phyloP scores from a whole-genome alignment of 2,888 invertebrate species.

The Cyclophora punctaria region DNA sequence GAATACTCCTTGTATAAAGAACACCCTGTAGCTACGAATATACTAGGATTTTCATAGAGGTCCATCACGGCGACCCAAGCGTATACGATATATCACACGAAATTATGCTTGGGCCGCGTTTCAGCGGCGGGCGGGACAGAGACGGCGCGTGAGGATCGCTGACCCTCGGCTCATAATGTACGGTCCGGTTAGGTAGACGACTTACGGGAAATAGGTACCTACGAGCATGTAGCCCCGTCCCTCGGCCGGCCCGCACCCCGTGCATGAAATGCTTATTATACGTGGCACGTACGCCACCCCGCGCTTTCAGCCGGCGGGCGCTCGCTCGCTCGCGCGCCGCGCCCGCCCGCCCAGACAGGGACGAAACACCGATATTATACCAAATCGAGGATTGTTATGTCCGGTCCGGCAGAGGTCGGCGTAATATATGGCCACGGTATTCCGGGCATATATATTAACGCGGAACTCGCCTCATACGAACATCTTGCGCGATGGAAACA shows the following conservation, averaged over 20 bases:
- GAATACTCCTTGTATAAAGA: constrained; percentile 26
- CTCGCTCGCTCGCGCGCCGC: constrained; percentile 50
- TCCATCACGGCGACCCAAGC: constrained; percentile 54
- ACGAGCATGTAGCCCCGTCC: constrained; percentile 53
- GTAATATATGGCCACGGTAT: constrained; percentile 76
- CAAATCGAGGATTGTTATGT: constrained; percentile 77
- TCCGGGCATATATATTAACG: constrained; percentile 76
- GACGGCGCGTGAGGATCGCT: constrained; percentile 61
- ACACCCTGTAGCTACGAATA: constrained; percentile 34
- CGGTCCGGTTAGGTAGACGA: constrained; percentile 76
- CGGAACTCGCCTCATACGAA: constrained; percentile 74
- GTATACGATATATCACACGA: constrained; percentile 68
- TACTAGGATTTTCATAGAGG: constrained; percentile 58
- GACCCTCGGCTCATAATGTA: constrained; percentile 76
- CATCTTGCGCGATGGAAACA: constrained; percentile 74
- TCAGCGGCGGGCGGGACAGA: constrained; percentile 59
- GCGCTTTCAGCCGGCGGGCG: constrained; percentile 46
- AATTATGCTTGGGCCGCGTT: constrained; percentile 63
- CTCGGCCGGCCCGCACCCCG: constrained; percentile 63
- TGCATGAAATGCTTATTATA: constrained; percentile 79
- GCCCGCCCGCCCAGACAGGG: constrained; percentile 51
- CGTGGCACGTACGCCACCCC: constrained; percentile 74
- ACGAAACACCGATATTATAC: constrained; percentile 71
- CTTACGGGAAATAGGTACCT: constrained; percentile 71
- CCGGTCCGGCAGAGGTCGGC: constrained; percentile 75